Conservation (phyloP, 2,113 vertebrate species). For the Semicossyphus pulcher region DNA sequence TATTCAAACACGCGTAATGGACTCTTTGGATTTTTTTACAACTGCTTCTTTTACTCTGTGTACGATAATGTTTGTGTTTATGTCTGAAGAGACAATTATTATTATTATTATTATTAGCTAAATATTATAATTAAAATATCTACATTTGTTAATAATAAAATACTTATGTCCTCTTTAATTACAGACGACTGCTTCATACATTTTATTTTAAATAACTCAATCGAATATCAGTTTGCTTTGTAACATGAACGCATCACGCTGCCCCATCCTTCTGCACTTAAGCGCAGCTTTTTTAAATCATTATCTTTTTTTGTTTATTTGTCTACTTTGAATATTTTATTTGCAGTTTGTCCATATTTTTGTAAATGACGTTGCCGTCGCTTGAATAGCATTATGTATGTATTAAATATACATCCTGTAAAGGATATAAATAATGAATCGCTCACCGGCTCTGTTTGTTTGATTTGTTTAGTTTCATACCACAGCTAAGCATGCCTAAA, state of each 20-base stretch:
- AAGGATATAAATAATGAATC: slow-evolving; percentile 36
- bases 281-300: not conserved
- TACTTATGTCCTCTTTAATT: too few species aligned
- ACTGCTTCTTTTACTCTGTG: not conserved
- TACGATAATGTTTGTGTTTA: not conserved
- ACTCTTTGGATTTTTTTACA: not conserved
- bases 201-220: not conserved
- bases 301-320: not conserved
- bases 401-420: slow-evolving; percentile 51
- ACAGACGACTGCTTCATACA: too few species aligned
- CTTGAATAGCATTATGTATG: not conserved
- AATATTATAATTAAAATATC: not conserved
- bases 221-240: slow-evolving; percentile 8
- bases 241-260: slow-evolving; percentile 1
- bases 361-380: not conserved
- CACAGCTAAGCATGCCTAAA: too few species aligned
- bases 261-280: slow-evolving; percentile 49
- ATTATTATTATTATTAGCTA: slow-evolving; percentile 28
- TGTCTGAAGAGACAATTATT: slow-evolving; percentile 35
- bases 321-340: not conserved
- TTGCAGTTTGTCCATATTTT: slow-evolving; percentile 16
- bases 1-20: slow-evolving; percentile 48
- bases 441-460: slow-evolving; percentile 4
- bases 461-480: too few species aligned
- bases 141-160: too few species aligned